phyloP scores from a whole-genome alignment of 2,113 vertebrate species.

The Rhinoptilus africanus region DNA sequence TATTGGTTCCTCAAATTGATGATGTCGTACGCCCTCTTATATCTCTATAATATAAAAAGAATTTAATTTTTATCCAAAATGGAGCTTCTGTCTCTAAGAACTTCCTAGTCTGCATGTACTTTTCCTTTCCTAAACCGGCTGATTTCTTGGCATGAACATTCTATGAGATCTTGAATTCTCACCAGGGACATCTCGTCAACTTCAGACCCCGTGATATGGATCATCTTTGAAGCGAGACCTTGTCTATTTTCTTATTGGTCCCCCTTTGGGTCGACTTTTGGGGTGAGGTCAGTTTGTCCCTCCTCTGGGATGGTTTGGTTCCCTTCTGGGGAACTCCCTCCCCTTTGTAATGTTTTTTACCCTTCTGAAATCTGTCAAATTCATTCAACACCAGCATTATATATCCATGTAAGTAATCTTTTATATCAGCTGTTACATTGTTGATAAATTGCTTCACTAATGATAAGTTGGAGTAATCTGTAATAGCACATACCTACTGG shows the following conservation, averaged over 20 bases:
- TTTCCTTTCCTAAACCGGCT: not conserved
- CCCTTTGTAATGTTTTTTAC: not conserved
- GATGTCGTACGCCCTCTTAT: not conserved
- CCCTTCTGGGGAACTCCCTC: too few species aligned
- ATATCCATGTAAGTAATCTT: not conserved
- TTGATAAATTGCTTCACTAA: not conserved
- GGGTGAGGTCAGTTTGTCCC: not conserved
- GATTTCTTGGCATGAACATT: not conserved
- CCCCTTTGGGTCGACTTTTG: not conserved
- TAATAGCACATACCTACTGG: not conserved
- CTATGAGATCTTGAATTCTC: not conserved
- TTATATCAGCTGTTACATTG: not conserved
- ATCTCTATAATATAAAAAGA: not conserved
- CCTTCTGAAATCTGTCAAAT: not conserved
- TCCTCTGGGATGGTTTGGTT: not conserved
- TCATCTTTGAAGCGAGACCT: not conserved
- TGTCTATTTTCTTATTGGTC: not conserved
- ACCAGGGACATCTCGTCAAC: not conserved
- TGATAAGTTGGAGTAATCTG: not conserved
- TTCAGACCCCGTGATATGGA: not conserved
- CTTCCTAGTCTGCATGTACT: rapidly evolving
- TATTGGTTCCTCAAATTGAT: not conserved
- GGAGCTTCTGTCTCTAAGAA: not conserved
- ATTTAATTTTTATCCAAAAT: not conserved
- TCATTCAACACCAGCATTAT: not conserved